Evolutionary conservation across 2,113 vertebrate genomes (phyloP).

Genomic region (Otis tarda): DNA sequence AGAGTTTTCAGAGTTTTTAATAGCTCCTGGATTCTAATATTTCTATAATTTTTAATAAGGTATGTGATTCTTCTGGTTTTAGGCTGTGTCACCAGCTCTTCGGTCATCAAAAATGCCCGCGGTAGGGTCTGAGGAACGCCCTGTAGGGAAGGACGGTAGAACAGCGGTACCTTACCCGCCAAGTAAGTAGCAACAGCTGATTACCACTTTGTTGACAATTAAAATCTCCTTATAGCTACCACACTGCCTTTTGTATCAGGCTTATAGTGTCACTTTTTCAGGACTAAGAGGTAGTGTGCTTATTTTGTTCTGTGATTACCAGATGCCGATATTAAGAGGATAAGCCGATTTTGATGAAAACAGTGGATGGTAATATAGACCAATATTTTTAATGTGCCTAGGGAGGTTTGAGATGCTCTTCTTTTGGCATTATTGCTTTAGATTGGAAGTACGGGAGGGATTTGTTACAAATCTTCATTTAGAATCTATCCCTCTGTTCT

Average conservation of each 20-base stretch:
- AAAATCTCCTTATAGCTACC: not conserved
- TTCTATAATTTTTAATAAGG: not conserved
- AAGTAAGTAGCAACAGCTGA: slow-evolving; percentile 78
- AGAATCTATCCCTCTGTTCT: not conserved
- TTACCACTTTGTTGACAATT: not conserved
- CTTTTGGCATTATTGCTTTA: not conserved
- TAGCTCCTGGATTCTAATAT: not conserved
- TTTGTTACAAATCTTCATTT: not conserved
- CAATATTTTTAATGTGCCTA: not conserved
- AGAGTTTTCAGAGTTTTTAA: not conserved
- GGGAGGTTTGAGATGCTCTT: not conserved
- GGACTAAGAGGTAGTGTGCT: not conserved
- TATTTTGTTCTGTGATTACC: not conserved
- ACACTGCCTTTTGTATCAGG: not conserved
- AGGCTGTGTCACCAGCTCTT: slow-evolving; percentile 87
- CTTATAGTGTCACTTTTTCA: not conserved
- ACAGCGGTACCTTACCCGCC: slow-evolving; percentile 91
- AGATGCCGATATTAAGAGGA: not conserved
- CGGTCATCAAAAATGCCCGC: slow-evolving; percentile 82
- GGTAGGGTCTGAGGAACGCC: slow-evolving; percentile 86
- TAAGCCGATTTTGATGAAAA: not conserved
- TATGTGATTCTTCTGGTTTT: not conserved
- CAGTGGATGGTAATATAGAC: not conserved
- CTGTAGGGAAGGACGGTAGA: slow-evolving; percentile 89
- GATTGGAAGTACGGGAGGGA: not conserved